phyloP scores from a whole-genome alignment of 2,888 invertebrate genomes.

The Sphecodes monilicornis region DNA sequence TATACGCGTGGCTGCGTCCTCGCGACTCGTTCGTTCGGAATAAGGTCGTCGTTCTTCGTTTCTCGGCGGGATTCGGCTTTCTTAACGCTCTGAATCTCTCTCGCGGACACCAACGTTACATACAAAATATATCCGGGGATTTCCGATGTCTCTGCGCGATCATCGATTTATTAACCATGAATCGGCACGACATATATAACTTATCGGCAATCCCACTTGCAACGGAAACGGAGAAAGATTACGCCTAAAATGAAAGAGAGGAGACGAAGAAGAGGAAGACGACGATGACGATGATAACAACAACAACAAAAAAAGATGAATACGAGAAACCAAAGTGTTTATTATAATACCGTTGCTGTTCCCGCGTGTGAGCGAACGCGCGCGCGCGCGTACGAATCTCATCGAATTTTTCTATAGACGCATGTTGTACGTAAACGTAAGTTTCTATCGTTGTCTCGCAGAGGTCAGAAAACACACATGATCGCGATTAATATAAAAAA shows the following conservation, averaged over 20 bases:
- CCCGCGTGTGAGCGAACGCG: slow-evolving; percentile 11
- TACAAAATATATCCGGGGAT: slow-evolving; percentile 12
- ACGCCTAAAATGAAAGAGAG: slow-evolving; percentile 29
- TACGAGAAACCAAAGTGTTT: slow-evolving; percentile 13
- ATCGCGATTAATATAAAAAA: slow-evolving; percentile 21
- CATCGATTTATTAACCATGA: slow-evolving; percentile 30
- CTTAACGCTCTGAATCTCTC: slow-evolving; percentile 32
- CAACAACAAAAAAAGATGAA: background rate
- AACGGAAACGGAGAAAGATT: slow-evolving; percentile 35
- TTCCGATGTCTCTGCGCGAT: slow-evolving; percentile 35
- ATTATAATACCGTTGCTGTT: slow-evolving; percentile 34
- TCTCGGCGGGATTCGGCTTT: slow-evolving; percentile 50
- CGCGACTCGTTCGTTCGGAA: slow-evolving; percentile 63
- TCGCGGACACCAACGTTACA: background rate
- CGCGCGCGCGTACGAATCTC: slow-evolving; percentile 16
- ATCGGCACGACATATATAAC: slow-evolving; percentile 20
- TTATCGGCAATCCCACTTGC: slow-evolving; percentile 25
- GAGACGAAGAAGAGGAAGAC: background rate
- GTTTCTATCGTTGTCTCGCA: slow-evolving; percentile 32
- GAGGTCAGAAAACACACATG: slow-evolving; percentile 8
- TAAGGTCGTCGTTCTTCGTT: slow-evolving; percentile 63
- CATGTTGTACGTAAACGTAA: slow-evolving; percentile 21
- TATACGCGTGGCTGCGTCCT: slow-evolving; percentile 52
- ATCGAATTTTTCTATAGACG: slow-evolving; percentile 30
- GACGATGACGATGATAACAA: background rate